Percentiles rank a stretch among this genome's conserved stretches.
Conservation (phyloP, 2,797 vertebrate genomes). For the Macropus fuliginosus region DNA sequence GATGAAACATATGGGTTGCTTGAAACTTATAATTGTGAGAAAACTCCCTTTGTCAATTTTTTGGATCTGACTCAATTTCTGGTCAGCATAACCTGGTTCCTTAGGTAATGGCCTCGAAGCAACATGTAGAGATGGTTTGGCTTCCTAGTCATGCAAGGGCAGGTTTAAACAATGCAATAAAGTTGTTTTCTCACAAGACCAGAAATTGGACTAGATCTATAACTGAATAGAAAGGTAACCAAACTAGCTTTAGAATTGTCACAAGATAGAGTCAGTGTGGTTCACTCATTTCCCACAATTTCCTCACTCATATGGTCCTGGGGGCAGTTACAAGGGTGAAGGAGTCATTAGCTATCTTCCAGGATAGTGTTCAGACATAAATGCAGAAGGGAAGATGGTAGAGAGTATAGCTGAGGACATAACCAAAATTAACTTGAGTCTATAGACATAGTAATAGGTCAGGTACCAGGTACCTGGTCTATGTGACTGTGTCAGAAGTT, state of each 20-base stretch:
- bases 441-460: background rate
- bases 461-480: background rate
- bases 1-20: background rate
- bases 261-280: background rate
- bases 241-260: background rate
- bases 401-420: background rate
- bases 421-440: background rate
- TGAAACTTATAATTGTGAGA: background rate
- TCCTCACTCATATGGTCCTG: background rate
- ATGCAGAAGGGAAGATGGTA: background rate
- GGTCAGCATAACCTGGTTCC: background rate
- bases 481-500: background rate
- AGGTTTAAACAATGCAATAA: background rate
- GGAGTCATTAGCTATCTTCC: background rate
- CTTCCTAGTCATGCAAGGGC: background rate
- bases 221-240: background rate
- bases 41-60: background rate
- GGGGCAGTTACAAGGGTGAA: background rate
- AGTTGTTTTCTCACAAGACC: background rate
- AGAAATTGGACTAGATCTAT: background rate
- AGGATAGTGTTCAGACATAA: background rate
- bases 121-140: background rate
- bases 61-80: background rate
- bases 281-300: background rate
- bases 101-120: background rate